Conservation (phyloP, 2,113 vertebrate genomes). For the Trogon surrucura region DNA sequence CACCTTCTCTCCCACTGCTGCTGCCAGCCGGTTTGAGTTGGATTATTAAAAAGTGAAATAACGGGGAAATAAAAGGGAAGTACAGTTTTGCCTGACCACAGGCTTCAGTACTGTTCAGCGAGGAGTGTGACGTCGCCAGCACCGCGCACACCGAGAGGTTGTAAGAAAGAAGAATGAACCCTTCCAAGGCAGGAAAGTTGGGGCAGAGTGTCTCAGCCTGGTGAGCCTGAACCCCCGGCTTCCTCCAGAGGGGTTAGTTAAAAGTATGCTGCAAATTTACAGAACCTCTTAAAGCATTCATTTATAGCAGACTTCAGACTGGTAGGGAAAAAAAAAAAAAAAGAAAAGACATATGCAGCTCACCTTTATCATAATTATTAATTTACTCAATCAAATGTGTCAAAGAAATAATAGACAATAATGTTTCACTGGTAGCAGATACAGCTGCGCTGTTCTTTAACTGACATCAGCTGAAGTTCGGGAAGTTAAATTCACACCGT, state of each 20-base stretch:
- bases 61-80: constrained; percentile 58
- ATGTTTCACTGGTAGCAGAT: constrained; percentile 37
- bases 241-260: neutral
- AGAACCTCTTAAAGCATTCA: neutral
- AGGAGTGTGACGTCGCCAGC: neutral
- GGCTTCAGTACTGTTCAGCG: neutral
- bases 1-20: neutral
- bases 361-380: constrained; percentile 59
- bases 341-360: neutral
- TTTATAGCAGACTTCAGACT: constrained; percentile 24
- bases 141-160: neutral
- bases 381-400: constrained; percentile 59
- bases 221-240: neutral
- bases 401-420: constrained; percentile 64
- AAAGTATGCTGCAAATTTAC: neutral
- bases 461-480: constrained; percentile 46
- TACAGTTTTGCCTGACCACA: constrained; percentile 37
- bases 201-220: neutral
- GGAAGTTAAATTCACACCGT: constrained; percentile 45
- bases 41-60: constrained; percentile 58
- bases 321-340: neutral
- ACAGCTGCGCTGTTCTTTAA: constrained; percentile 23
- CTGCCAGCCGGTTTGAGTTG: neutral
- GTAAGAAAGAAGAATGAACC: neutral
- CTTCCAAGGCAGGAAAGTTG: neutral